These are phyloP conservation scores for Herminia tarsipennalis DNA, from an alignment of 2,888 invertebrate genomes.

Conservation along the genomic window DNA sequence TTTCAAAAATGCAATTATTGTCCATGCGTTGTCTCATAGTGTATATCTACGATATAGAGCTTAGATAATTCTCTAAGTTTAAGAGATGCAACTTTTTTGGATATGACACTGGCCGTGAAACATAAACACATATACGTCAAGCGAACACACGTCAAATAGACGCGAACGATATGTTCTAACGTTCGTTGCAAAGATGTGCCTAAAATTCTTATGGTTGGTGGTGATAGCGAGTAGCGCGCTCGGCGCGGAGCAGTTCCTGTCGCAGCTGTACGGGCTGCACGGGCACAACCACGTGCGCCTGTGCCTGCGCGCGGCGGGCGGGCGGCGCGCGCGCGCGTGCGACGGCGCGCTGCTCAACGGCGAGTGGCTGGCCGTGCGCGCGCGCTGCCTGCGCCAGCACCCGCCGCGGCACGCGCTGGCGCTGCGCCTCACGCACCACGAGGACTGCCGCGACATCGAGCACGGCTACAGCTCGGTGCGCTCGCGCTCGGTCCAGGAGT, in stretches of 20 bases:
- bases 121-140: no score
- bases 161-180: not conserved
- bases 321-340: slow-evolving; percentile 30
- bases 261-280: slow-evolving; percentile 27
- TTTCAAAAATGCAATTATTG: no score
- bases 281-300: slow-evolving; percentile 29
- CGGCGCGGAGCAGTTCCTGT: slow-evolving; percentile 26
- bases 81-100: no score
- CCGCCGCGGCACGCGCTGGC: slow-evolving; percentile 9
- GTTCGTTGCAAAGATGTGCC: slow-evolving; percentile 19
- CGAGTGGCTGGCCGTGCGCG: slow-evolving; percentile 44
- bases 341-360: slow-evolving; percentile 44
- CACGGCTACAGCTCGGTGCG: slow-evolving; percentile 8
- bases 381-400: slow-evolving; percentile 28
- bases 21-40: no score
- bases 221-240: slow-evolving; percentile 8
- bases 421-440: slow-evolving; percentile 10
- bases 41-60: no score
- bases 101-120: no score
- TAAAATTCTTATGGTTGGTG: slow-evolving; percentile 13
- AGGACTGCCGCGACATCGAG: slow-evolving; percentile 23
- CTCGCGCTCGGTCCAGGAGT: slow-evolving; percentile 9
- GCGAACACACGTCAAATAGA: not conserved
- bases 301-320: slow-evolving; percentile 20
- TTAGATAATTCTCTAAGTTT: no score